Evolutionary conservation across 2,113 vertebrate genomes (phyloP).

Genomic region (Struthio camelus): DNA sequence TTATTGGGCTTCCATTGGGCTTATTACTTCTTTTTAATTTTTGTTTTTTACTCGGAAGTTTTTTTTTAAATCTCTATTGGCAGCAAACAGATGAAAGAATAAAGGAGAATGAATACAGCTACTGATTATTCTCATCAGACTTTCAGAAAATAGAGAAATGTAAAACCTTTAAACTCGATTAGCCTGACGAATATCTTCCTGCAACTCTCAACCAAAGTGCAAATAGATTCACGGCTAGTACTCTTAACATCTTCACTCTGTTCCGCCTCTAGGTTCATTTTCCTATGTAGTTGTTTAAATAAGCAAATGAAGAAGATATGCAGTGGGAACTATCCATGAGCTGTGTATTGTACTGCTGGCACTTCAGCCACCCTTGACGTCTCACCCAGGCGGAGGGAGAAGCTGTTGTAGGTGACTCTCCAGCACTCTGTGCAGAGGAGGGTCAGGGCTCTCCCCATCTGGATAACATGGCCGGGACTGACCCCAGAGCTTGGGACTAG

Average conservation of each 20-base stretch:
- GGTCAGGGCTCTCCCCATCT: not conserved
- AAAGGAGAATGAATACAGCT: not conserved
- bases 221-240: not conserved
- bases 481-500: not conserved
- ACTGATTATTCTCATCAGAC: not conserved
- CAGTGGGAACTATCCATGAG: not conserved
- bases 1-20: not conserved
- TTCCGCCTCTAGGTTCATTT: not conserved
- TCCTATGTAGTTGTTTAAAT: conserved; percentile 6
- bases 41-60: not conserved
- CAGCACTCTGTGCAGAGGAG: not conserved
- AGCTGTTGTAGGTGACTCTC: rapidly evolving
- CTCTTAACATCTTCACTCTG: not conserved
- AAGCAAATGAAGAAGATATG: not conserved
- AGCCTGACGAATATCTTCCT: not conserved
- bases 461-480: not conserved
- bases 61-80: not conserved
- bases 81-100: not conserved
- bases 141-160: not conserved
- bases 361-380: not conserved
- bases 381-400: not conserved
- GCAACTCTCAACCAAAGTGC: not conserved
- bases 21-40: not conserved
- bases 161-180: not conserved
- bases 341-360: not conserved